phyloP scores from a whole-genome alignment of 2,113 vertebrate genomes.

The Festucalex cinctus region DNA sequence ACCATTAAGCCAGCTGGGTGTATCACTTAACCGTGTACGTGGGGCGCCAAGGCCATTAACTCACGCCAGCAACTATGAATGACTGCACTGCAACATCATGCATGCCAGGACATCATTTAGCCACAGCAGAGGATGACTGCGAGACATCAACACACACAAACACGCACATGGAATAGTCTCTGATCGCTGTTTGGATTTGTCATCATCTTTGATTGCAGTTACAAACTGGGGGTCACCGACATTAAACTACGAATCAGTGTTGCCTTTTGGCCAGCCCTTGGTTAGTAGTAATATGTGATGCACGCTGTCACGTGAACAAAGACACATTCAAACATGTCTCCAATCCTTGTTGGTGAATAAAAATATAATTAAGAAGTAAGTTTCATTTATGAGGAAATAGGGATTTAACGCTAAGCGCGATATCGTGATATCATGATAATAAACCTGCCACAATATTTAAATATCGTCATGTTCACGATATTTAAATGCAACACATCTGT shows the following conservation, averaged over 20 bases:
- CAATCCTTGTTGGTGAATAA: no score
- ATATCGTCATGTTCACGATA: no score
- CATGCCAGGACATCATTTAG: conserved; percentile 53
- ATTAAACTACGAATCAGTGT: background rate
- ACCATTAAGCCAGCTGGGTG: conserved; percentile 52
- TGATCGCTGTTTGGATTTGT: conserved; percentile 22
- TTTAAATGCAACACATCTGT: no score
- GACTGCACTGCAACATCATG: conserved; percentile 17
- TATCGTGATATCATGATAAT: no score
- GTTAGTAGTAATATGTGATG: no score
- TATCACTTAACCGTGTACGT: conserved; percentile 34
- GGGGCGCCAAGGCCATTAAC: conserved; percentile 50
- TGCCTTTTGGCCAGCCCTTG: background rate
- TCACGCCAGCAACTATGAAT: conserved; percentile 47
- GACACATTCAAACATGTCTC: no score
- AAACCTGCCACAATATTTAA: no score
- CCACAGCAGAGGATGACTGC: conserved; percentile 18
- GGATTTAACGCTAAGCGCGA: no score
- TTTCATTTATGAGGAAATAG: no score
- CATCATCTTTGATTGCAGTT: background rate
- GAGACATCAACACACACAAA: conserved; percentile 8
- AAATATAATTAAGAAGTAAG: no score
- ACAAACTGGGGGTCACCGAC: conserved; percentile 1
- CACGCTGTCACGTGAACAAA: no score
- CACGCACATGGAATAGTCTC: conserved; percentile 2